Evolutionary conservation across 2,113 vertebrate genomes (phyloP).

Genomic region (Noturus placidus): DNA sequence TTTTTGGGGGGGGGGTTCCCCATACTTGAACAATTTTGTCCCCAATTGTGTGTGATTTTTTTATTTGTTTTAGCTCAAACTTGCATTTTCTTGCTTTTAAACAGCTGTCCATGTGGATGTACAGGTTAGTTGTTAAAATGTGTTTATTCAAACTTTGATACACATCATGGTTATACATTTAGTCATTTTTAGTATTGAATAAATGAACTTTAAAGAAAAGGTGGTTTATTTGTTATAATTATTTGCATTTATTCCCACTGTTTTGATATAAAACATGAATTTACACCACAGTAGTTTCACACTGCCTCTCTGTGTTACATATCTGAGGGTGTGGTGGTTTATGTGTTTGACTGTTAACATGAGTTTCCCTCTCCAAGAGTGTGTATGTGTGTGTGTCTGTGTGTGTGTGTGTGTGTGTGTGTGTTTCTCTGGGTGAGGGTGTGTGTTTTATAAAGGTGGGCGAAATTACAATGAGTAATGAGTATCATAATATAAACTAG

Average conservation of each 20-base stretch:
- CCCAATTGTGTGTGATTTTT: background rate
- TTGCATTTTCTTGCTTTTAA: background rate
- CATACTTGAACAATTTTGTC: background rate
- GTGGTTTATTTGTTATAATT: background rate
- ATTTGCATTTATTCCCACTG: background rate
- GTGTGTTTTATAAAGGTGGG: background rate
- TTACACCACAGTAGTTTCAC: constrained; percentile 21
- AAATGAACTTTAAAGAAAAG: background rate
- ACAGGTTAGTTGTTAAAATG: constrained; percentile 20
- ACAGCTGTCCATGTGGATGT: constrained; percentile 20
- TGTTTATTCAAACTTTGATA: background rate
- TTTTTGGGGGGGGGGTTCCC: no score
- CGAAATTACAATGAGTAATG: background rate
- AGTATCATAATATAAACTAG: background rate
- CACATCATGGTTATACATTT: background rate
- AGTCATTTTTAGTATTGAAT: constrained; percentile 13
- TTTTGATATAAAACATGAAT: background rate
- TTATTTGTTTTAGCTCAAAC: background rate
- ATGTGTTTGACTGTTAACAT: constrained; percentile 32
- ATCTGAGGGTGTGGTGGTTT: constrained; percentile 46
- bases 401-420: background rate
- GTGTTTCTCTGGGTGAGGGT: background rate
- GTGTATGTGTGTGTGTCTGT: background rate
- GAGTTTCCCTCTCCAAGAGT: constrained; percentile 27
- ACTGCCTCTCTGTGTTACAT: constrained; percentile 24